Evolutionary conservation across 2,888 invertebrate species (phyloP), one percentile per base, ranked within the genome.

Genomic region (Yponomeuta plumbellus): DNA sequence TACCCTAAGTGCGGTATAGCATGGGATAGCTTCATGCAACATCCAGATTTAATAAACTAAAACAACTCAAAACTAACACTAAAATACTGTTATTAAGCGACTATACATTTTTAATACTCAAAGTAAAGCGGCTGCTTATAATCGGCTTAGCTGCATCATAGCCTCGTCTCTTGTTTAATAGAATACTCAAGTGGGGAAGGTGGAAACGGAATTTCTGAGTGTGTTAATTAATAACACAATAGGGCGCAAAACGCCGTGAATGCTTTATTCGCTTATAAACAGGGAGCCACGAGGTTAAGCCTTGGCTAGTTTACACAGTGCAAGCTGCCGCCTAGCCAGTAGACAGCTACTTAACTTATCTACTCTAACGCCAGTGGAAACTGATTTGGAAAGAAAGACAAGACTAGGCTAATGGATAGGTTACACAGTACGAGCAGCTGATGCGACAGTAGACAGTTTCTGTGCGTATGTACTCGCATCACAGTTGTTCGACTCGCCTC

Each of bases 221-320:
- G 59, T 59, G 21, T 59, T 59, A 59, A 59, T 59, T 59, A 59
- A 59, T 59, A 59, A 59, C 59, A 59, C 59, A 59, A 59, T 21
- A 20, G 22, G 59, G 23, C 22, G 59, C 22, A 20, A 11, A 20
- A 20, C 22, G 22, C 22, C 10, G n/a, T 59, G 59, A 59, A 59
- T 59, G 59, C 23, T 59, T 59, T 59, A 59, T 59, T 4, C 11
- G 2, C 23, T 11, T 21, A 59, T 11, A 59, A 21, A 59, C 22
- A 59, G 22, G 59, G 21, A 21, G 58, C 58, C 5, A 17, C 44
- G 3, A 52, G 13, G 13, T 52, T 52, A 52, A 52, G 1, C 17
- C 59, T 11, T 57, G 21, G 13, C n/a, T 57, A 17, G 58, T 5
- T 6, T n/a, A n/a, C n/a, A n/a, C n/a, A n/a, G n/a, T n/a, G n/a